Evolutionary conservation across 2,888 invertebrate species (phyloP).

Genomic region (Andrena bucephala): DNA sequence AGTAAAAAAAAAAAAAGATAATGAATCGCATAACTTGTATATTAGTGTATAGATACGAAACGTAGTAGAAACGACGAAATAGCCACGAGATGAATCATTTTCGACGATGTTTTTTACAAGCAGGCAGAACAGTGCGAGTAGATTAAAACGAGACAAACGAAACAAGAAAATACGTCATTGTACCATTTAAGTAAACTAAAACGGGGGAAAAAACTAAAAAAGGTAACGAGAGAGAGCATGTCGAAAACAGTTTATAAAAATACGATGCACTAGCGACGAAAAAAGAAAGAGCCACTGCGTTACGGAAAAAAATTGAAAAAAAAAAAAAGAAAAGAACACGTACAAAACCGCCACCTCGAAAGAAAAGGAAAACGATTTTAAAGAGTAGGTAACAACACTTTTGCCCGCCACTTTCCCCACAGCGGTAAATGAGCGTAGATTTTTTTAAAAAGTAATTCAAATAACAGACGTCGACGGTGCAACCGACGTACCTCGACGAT

Average conservation of each 20-base stretch:
- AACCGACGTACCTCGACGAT: slow-evolving; percentile 1
- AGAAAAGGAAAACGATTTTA: slow-evolving; percentile 42
- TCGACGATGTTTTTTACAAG: slow-evolving; percentile 85
- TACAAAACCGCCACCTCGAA: slow-evolving; percentile 52
- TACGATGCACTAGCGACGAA: slow-evolving; percentile 50
- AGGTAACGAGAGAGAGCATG: slow-evolving; percentile 63
- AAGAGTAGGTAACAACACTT: slow-evolving; percentile 25
- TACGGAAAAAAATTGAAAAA: slow-evolving; percentile 24
- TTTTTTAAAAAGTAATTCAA: slow-evolving; percentile 34
- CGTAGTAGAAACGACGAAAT: slow-evolving; percentile 82
- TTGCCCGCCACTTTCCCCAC: background rate
- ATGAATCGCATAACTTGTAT: slow-evolving; percentile 84
- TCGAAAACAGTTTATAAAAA: slow-evolving; percentile 67
- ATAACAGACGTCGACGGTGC: slow-evolving; percentile 3
- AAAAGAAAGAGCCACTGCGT: slow-evolving; percentile 39
- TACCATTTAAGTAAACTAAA: slow-evolving; percentile 71
- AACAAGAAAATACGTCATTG: slow-evolving; percentile 73
- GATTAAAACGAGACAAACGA: slow-evolving; percentile 71
- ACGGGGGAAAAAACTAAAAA: slow-evolving; percentile 41
- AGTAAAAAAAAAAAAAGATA: slow-evolving; percentile 30
- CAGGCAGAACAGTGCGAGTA: slow-evolving; percentile 82
- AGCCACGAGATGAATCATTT: slow-evolving; percentile 83
- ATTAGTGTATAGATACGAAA: slow-evolving; percentile 84
- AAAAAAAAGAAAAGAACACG: slow-evolving; percentile 9
- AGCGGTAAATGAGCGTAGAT: slow-evolving; percentile 40